These are phyloP conservation scores for Morbakka virulenta DNA, from an alignment of 30 jellyfish, hydroid and myxozoan species.

Conservation along the genomic window DNA sequence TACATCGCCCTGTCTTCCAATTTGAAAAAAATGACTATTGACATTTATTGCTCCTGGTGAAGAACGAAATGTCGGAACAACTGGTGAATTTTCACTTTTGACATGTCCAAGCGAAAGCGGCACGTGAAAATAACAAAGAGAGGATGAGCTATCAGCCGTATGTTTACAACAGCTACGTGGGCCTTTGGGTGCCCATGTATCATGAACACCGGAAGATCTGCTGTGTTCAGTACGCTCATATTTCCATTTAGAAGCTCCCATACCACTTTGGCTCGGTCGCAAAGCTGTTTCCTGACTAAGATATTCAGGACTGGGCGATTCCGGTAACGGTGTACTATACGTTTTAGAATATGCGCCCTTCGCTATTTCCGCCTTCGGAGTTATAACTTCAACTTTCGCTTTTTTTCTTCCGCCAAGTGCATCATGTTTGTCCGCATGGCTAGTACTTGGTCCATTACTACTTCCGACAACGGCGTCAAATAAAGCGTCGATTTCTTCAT, in stretches of 20 bases:
- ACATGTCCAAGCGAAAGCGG: constrained; percentile 65
- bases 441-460: no score
- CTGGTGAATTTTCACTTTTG: constrained; percentile 52
- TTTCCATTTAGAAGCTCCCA: no score
- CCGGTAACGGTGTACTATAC: constrained; percentile 54
- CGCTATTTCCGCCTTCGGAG: constrained; percentile 12
- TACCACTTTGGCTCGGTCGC: no score
- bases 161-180: constrained; percentile 65
- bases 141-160: constrained; percentile 50
- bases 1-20: constrained; percentile 50
- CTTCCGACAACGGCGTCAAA: neutral
- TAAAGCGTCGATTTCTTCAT: constrained; percentile 71
- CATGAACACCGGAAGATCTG: constrained; percentile 51
- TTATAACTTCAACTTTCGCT: constrained; percentile 47
- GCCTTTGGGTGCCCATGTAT: constrained; percentile 43
- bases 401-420: constrained; percentile 20
- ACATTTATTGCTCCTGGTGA: constrained; percentile 30
- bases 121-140: constrained; percentile 55
- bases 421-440: constrained; percentile 16
- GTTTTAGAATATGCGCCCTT: constrained; percentile 4
- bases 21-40: constrained; percentile 27
- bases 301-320: constrained; percentile 24
- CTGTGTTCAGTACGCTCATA: no score
- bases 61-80: neutral
- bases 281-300: no score